Evolutionary conservation across 2,113 vertebrate species (phyloP).

Genomic region (Athene cunicularia): DNA sequence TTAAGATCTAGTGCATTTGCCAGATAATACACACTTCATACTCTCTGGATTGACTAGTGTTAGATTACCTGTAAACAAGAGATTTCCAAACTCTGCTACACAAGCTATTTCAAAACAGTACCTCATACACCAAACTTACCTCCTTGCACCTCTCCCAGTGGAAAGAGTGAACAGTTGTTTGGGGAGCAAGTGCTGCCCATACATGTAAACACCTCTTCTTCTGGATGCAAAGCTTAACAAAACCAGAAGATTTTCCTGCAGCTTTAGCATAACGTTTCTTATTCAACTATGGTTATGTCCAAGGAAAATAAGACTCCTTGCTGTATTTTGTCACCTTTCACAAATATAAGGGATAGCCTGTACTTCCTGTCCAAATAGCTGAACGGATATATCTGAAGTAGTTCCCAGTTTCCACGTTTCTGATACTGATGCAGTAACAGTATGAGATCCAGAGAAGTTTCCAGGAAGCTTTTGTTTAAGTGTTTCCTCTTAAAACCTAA

Average conservation of each 20-base stretch:
- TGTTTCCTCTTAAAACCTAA: not conserved
- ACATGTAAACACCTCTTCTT: not conserved
- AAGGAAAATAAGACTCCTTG: not conserved
- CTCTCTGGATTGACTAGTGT: not conserved
- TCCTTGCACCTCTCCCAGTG: not conserved
- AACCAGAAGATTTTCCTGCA: not conserved
- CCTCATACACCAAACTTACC: not conserved
- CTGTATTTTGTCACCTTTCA: not conserved
- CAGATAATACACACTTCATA: not conserved
- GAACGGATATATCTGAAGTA: not conserved
- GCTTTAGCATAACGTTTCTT: not conserved
- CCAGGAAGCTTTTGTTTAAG: not conserved
- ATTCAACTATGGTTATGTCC: not conserved
- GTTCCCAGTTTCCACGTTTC: not conserved
- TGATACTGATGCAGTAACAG: not conserved
- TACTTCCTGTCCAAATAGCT: not conserved
- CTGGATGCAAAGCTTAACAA: not conserved
- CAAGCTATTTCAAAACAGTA: not conserved
- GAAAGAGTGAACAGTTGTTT: not conserved
- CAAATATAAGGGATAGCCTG: not conserved
- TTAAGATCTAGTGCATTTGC: not conserved
- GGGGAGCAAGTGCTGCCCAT: not conserved
- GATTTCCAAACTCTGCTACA: not conserved
- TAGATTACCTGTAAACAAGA: not conserved
- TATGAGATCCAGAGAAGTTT: not conserved